Conservation (phyloP, 2,888 invertebrate species). For the Thecophora atra region DNA sequence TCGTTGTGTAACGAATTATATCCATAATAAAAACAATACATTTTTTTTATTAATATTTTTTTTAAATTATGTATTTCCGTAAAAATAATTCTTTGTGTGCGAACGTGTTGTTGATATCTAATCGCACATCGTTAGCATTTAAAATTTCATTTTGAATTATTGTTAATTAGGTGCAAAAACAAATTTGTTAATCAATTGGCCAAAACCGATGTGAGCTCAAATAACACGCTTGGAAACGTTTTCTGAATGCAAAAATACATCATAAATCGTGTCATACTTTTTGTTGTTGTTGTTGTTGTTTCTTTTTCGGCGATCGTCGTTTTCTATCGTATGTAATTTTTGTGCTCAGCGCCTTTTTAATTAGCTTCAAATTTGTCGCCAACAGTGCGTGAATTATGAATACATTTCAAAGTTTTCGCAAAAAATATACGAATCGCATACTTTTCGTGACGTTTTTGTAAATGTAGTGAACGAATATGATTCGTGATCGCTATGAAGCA, state of each 20-base stretch:
- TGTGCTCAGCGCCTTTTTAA: neutral
- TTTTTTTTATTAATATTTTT: no score
- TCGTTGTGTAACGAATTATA: no score
- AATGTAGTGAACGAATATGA: no score
- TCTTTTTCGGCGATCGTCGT: neutral
- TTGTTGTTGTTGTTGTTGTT: neutral
- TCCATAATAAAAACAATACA: no score
- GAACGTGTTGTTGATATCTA: neutral
- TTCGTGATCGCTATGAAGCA: no score
- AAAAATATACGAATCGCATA: no score
- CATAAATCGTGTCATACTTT: slow-evolving; percentile 10
- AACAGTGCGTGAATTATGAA: neutral
- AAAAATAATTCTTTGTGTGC: neutral
- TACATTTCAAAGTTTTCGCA: neutral
- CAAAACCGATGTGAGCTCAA: slow-evolving; percentile 38
- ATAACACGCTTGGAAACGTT: slow-evolving; percentile 38
- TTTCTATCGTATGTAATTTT: neutral
- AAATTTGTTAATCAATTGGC: slow-evolving; percentile 36
- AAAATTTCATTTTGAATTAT: slow-evolving; percentile 30
- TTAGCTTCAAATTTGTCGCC: neutral
- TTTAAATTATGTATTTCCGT: no score
- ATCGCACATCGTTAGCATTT: slow-evolving; percentile 5
- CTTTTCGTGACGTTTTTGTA: no score
- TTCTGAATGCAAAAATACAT: slow-evolving; percentile 35
- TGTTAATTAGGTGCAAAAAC: slow-evolving; percentile 31